Evolutionary conservation across 2,797 vertebrate genomes (phyloP).

Genomic region (Acanthornis magna): DNA sequence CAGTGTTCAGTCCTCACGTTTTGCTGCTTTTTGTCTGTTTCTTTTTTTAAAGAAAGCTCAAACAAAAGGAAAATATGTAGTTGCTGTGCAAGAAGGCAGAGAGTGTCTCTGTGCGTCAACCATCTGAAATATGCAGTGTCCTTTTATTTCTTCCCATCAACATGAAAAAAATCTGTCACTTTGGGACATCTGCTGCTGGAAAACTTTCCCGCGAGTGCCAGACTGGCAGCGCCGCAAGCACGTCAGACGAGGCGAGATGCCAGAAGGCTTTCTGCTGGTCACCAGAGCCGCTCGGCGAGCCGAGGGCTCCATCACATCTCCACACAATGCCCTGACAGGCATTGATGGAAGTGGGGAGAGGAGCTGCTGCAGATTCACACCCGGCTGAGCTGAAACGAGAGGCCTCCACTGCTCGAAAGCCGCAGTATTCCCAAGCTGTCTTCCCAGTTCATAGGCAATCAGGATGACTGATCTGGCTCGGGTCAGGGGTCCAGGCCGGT

Average conservation of each 20-base stretch:
- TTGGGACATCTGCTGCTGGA: conserved; percentile 68
- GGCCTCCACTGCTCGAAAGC: not conserved
- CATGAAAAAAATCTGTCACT: conserved; percentile 26
- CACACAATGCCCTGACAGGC: conserved; percentile 53
- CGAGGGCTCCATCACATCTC: conserved; percentile 20
- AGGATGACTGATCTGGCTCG: conserved; percentile 83
- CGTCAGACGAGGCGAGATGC: conserved; percentile 71
- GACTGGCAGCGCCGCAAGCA: conserved; percentile 75
- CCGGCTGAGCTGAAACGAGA: conserved; percentile 28
- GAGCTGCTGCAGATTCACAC: conserved; percentile 71
- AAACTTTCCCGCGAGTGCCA: conserved; percentile 64
- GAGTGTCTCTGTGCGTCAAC: not conserved
- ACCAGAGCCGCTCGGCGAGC: conserved; percentile 67
- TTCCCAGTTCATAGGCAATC: conserved; percentile 71
- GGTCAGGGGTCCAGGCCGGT: conserved; percentile 76
- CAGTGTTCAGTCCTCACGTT: not conserved
- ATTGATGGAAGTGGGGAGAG: conserved; percentile 71
- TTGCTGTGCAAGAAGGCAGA: not conserved
- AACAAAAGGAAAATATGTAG: conserved; percentile 10
- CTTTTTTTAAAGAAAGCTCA: not conserved
- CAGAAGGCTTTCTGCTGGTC: conserved; percentile 64
- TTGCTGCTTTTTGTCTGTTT: not conserved
- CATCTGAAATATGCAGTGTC: conserved; percentile 44
- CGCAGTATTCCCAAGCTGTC: conserved; percentile 72
- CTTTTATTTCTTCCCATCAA: conserved; percentile 27